Evolutionary conservation across 2,797 vertebrate species (phyloP).

Genomic region (Parauchenoglanis punctatus): DNA sequence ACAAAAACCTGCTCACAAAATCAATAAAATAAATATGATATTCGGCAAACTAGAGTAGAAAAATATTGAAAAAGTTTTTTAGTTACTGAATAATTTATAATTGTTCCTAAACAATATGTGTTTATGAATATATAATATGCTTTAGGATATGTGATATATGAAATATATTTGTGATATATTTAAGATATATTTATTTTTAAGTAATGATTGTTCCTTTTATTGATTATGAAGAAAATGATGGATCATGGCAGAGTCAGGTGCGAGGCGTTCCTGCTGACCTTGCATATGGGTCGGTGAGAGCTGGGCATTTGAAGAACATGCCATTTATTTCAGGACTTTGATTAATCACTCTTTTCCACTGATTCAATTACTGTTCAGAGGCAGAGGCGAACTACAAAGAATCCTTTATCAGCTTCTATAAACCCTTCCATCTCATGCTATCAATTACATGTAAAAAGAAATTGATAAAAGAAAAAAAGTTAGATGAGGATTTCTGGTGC

Average conservation of each 20-base stretch:
- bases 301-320: not conserved
- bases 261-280: not conserved
- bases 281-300: not conserved
- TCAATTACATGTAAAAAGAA: constrained; percentile 20
- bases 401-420: constrained; percentile 6
- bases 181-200: not conserved
- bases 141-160: too few species aligned
- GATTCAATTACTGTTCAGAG: constrained; percentile 17
- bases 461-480: constrained; percentile 13
- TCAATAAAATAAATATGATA: not conserved
- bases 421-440: not conserved
- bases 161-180: too few species aligned
- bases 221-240: too few species aligned
- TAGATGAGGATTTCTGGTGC: not conserved
- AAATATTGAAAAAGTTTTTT: not conserved
- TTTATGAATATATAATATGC: not conserved
- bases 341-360: constrained; percentile 4
- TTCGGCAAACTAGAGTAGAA: not conserved
- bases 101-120: too few species aligned
- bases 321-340: constrained; percentile 17
- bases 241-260: not conserved
- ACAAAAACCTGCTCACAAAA: not conserved
- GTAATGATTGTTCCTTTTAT: not conserved
- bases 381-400: constrained; percentile 2
- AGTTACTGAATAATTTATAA: not conserved